Conservation (phyloP, 2,797 vertebrate species). For the Alcedo atthis region DNA sequence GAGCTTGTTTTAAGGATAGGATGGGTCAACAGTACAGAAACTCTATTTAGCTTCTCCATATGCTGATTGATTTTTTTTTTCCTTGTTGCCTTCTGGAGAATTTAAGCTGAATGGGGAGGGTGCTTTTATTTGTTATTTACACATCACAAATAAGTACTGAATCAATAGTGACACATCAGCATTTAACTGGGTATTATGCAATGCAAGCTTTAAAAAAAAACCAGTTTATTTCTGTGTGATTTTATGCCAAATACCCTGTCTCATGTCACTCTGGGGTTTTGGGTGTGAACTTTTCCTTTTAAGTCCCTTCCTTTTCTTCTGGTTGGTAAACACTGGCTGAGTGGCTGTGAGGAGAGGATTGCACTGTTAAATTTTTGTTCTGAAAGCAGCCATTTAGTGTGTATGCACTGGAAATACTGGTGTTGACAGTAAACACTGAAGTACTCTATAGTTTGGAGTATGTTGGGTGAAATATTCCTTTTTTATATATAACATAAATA, state of each 20-base stretch:
- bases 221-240: not conserved
- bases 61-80: not conserved
- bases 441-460: not conserved
- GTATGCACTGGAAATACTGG: not conserved
- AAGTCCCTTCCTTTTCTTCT: not conserved
- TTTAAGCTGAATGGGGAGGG: not conserved
- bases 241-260: not conserved
- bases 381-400: not conserved
- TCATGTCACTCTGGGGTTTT: not conserved
- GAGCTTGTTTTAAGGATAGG: conserved; percentile 13
- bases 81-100: not conserved
- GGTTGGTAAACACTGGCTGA: not conserved
- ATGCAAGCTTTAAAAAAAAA: not conserved
- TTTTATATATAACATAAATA: not conserved
- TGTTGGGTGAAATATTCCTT: not conserved
- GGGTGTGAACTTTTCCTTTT: rapidly evolving
- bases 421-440: not conserved
- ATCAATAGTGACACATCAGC: not conserved
- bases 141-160: not conserved
- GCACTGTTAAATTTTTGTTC: not conserved
- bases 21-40: not conserved
- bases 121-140: conserved; percentile 13
- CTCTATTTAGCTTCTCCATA: conserved; percentile 43
- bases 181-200: not conserved
- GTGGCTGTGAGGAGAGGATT: not conserved